Evolutionary conservation across 2,113 vertebrate species (phyloP).

Genomic region (Eclectus roratus): DNA sequence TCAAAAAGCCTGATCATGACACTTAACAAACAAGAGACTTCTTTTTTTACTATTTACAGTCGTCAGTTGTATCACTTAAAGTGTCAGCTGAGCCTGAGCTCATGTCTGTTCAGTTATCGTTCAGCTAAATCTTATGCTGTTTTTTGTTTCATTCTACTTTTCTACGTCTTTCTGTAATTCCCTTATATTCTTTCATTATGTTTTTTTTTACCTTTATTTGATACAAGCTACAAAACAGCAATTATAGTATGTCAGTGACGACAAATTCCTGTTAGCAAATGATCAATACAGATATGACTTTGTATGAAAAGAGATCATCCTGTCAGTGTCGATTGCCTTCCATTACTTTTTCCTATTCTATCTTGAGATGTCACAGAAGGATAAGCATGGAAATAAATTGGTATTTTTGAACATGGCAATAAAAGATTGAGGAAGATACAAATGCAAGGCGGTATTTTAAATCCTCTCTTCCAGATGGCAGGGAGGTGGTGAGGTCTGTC

Average conservation of each 20-base stretch:
- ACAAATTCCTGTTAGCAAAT: not conserved
- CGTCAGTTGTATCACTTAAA: not conserved
- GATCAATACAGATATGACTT: not conserved
- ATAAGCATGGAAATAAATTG: not conserved
- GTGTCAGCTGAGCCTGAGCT: not conserved
- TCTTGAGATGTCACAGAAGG: not conserved
- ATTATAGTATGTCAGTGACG: not conserved
- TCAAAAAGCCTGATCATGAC: not conserved
- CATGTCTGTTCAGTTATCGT: not conserved
- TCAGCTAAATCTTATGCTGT: not conserved
- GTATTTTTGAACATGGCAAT: not conserved
- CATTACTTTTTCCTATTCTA: not conserved
- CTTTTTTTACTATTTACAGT: not conserved
- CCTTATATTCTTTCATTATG: not conserved
- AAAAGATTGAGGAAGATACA: not conserved
- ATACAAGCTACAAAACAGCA: not conserved
- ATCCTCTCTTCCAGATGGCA: not conserved
- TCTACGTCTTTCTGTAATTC: not conserved
- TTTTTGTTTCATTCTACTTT: not conserved
- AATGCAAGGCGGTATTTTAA: not conserved
- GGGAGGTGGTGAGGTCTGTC: not conserved
- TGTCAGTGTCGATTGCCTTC: not conserved
- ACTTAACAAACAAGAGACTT: not conserved
- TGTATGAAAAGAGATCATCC: not conserved
- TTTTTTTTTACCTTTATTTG: not conserved